These are phyloP conservation scores for Amphipyra tragopoginis DNA, from an alignment of 2,888 invertebrate species.

Conservation along the genomic window DNA sequence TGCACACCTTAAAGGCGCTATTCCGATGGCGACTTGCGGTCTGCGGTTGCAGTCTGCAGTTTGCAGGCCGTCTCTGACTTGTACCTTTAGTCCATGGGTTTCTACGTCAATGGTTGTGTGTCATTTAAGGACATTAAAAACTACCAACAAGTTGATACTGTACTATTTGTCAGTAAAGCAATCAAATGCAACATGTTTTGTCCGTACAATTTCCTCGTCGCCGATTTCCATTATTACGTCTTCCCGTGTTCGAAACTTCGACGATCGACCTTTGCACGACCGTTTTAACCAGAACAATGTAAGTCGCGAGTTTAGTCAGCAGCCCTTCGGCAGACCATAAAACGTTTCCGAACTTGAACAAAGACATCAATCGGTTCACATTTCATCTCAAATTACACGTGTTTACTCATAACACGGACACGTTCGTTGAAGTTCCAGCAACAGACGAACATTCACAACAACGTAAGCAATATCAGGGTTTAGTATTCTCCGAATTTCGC, in stretches of 20 bases:
- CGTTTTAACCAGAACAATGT: conserved; percentile 74
- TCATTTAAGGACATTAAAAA: no score
- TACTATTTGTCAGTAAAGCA: no score
- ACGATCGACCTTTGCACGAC: conserved; percentile 27
- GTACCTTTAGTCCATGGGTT: no score
- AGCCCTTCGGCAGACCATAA: conserved; percentile 80
- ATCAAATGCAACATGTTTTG: no score
- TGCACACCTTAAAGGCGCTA: no score
- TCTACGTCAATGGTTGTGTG: no score
- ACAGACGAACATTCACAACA: conserved; percentile 64
- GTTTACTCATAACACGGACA: conserved; percentile 75
- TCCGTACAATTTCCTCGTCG: no score
- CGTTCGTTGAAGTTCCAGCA: conserved; percentile 65
- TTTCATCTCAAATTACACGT: conserved; percentile 87
- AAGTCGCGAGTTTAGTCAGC: conserved; percentile 76
- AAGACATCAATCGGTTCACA: conserved; percentile 88
- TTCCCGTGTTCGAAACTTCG: conserved; percentile 7
- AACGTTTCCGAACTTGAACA: conserved; percentile 80
- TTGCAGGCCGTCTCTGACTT: no score
- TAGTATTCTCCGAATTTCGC: conserved; percentile 74
- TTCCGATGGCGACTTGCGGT: no score
- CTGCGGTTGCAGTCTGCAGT: no score
- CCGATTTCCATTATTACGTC: no score
- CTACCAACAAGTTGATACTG: no score
- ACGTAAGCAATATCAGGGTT: conserved; percentile 68